Evolutionary conservation across 1,140 invertebrate species (phyloP), one percentile per base, ranked within the genome.

Genomic region (Drusus annulatus): DNA sequence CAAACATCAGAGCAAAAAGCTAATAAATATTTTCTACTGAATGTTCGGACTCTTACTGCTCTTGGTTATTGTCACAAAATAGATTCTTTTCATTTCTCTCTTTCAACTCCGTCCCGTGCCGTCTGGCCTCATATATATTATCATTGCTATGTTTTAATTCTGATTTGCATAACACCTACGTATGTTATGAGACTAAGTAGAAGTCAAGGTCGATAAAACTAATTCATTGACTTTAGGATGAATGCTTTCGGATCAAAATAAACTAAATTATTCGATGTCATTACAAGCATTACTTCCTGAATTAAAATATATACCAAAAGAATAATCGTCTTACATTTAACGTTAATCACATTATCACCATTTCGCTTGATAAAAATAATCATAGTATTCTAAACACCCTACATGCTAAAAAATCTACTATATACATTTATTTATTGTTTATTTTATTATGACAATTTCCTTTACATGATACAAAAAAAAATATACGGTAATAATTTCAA

Each of bases 361-460:
- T 79, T 79, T 79, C 65, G 77, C 77, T 79, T 79, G 77, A 79
- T 79, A 79, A 79, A 79, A 78, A 10, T 79, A 79, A 79, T 71
- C 52, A 73, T 79, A 60, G 31, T 58, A 58, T 56, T 58, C 73
- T 58, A 76, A 56, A 58, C n/a, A 75, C 31, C 36, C 23, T 17
- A 25, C 31, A 17, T 71, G 19, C 28, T 60, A 75, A 19, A 71
- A 75, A n/a, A 25, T 75, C 73, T 75, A 58, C 73, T 58, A 75
- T 75, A 58, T 75, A 75, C 73, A 75, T 52, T 65, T 65, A 45
- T 45, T 45, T 45, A 65, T 65, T 60, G 56, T 60, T 60, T 60
- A 60, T 60, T 60, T 60, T 65, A 65, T 31, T 65, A 65, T 17
- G 23, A 65, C 28, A 51, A 51, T 52, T 71, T 23, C 45, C 68